Evolutionary conservation across 2,113 vertebrate genomes (phyloP).

Genomic region (Cynoglossus semilaevis): DNA sequence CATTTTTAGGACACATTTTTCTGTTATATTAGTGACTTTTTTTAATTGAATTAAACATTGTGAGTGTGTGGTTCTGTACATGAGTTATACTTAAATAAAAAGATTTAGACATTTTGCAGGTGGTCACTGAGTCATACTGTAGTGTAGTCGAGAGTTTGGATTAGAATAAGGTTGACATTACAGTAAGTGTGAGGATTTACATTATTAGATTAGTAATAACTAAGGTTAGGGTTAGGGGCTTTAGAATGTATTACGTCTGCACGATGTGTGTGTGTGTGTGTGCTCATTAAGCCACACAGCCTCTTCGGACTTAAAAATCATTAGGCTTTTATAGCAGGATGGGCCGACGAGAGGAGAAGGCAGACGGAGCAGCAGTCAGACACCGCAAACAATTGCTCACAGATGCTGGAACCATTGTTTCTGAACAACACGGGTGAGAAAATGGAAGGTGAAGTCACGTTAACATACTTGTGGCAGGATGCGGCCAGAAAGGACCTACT

Average conservation of each 20-base stretch:
- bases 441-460: conserved; percentile 62
- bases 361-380: conserved; percentile 42
- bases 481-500: conserved; percentile 42
- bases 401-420: conserved; percentile 56
- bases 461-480: conserved; percentile 59
- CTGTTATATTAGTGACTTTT: background rate
- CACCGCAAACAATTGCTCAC: conserved; percentile 55
- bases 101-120: no score
- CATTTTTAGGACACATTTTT: background rate
- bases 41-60: conserved; percentile 9
- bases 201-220: no score
- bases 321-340: conserved; percentile 56
- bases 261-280: background rate
- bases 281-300: background rate
- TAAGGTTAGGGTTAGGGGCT: no score
- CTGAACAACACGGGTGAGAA: conserved; percentile 31
- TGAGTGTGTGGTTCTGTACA: background rate
- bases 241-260: no score
- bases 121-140: no score
- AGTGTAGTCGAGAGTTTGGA: no score
- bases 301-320: conserved; percentile 25
- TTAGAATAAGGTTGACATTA: no score
- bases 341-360: conserved; percentile 38
- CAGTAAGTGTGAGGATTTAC: no score
- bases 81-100: no score